phyloP scores from a whole-genome alignment of 2,113 vertebrate genomes.

The Monarcha castaneiventris region DNA sequence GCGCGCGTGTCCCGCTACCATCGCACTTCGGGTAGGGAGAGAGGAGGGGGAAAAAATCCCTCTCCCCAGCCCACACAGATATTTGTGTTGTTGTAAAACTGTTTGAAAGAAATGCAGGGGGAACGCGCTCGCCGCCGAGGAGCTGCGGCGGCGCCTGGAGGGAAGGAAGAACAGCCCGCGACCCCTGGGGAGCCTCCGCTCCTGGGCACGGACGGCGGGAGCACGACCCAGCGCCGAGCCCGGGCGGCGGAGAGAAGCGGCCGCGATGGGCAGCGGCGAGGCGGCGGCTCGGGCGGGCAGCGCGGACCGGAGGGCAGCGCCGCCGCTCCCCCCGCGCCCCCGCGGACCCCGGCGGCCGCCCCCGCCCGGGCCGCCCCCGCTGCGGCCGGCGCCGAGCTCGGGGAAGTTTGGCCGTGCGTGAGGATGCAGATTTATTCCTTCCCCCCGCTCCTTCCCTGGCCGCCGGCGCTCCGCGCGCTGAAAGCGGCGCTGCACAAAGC shows the following conservation, averaged over 20 bases:
- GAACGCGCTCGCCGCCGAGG: not conserved
- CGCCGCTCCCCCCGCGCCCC: not conserved
- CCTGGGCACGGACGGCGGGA: not conserved
- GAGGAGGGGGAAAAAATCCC: not conserved
- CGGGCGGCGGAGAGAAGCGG: not conserved
- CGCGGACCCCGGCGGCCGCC: not conserved
- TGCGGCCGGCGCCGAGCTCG: not conserved
- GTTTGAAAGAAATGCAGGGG: slow-evolving; percentile 33
- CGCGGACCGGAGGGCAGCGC: not conserved
- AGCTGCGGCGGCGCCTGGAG: not conserved
- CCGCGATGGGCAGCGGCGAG: not conserved
- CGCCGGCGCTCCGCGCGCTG: not conserved
- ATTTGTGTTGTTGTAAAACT: slow-evolving; percentile 55
- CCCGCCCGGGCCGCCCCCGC: not conserved
- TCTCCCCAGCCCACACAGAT: slow-evolving; percentile 59
- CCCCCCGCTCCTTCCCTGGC: not conserved
- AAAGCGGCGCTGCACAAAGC: slow-evolving; percentile 40
- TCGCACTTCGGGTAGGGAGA: not conserved
- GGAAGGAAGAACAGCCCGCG: not conserved
- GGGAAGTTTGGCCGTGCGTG: slow-evolving; percentile 23
- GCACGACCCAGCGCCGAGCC: not conserved
- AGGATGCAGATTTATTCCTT: not conserved
- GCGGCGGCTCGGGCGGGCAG: not conserved
- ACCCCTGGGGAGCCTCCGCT: not conserved
- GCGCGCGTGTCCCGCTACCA: slow-evolving; percentile 38